These are phyloP conservation scores for Netelia virgata DNA, from an alignment of 2,888 invertebrate genomes.

Conservation along the genomic window DNA sequence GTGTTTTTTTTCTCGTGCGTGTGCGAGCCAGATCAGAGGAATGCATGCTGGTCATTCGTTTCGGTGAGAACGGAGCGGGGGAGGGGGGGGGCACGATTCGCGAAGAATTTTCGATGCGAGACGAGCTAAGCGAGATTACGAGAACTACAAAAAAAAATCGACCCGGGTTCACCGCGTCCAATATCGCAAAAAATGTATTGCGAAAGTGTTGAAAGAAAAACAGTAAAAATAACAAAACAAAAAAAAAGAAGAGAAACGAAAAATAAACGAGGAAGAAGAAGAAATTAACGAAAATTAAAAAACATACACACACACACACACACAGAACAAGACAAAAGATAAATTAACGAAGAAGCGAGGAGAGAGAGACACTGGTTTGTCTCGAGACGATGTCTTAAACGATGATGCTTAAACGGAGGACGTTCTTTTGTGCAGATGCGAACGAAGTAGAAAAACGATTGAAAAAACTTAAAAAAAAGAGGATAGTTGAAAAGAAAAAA, in stretches of 20 bases:
- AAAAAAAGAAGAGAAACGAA: conserved; percentile 9
- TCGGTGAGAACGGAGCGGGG: conserved; percentile 34
- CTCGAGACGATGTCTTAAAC: conserved; percentile 38
- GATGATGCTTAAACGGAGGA: conserved; percentile 11
- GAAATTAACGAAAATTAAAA: conserved; percentile 28
- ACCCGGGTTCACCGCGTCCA: conserved; percentile 6
- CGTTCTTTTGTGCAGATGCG: conserved; percentile 37
- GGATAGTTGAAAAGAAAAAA: background rate
- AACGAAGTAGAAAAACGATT: conserved; percentile 31
- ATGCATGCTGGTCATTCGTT: conserved; percentile 60
- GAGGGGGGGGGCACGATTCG: conserved; percentile 15
- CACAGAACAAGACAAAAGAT: conserved; percentile 9
- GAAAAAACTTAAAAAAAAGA: conserved; percentile 21
- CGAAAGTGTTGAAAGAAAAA: conserved; percentile 17
- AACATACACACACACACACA: background rate
- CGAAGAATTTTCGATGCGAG: conserved; percentile 23
- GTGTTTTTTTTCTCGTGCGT: conserved; percentile 33
- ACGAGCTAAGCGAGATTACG: too few species aligned
- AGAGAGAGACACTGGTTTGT: conserved; percentile 64
- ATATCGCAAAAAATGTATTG: conserved; percentile 15
- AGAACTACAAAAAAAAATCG: background rate
- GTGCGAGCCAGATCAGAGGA: conserved; percentile 16
- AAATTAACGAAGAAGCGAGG: conserved; percentile 36
- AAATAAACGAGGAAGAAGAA: background rate
- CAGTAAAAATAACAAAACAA: conserved; percentile 18